Percentiles rank a stretch among this genome's conserved stretches.
Evolutionary conservation across 2,113 vertebrate genomes (phyloP).

Genomic region (Semnopithecus entellus): DNA sequence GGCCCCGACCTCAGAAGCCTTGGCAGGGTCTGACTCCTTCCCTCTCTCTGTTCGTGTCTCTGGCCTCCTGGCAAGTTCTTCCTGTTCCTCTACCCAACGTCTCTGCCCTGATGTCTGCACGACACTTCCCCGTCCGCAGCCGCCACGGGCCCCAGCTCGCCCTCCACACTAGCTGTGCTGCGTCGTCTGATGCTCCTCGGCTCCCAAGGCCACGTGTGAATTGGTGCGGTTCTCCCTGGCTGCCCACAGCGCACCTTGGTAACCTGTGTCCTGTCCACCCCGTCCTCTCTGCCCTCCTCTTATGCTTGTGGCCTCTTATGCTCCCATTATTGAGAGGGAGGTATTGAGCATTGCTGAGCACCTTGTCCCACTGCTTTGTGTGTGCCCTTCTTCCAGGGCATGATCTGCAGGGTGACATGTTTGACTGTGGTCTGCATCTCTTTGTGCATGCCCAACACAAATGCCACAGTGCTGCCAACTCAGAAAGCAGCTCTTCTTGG

Average conservation of each 20-base stretch:
- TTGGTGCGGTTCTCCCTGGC: neutral
- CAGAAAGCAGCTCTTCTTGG: neutral
- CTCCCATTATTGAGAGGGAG: too few relatives aligned
- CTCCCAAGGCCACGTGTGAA: too few relatives aligned
- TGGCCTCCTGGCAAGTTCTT: neutral
- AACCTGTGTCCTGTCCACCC: neutral
- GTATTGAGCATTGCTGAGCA: too few relatives aligned
- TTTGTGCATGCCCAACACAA: neutral
- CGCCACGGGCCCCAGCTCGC: fast-evolving
- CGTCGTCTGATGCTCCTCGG: fast-evolving
- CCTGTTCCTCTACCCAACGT: neutral
- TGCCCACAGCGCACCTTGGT: fast-evolving
- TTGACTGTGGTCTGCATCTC: neutral
- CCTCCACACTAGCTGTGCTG: neutral
- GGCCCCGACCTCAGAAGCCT: neutral
- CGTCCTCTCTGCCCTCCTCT: fast-evolving
- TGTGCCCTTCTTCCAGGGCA: fast-evolving
- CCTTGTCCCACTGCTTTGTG: too few relatives aligned
- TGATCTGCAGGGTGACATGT: fast-evolving
- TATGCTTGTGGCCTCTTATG: too few relatives aligned
- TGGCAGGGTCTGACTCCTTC: neutral
- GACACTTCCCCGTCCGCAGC: neutral
- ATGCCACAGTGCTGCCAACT: fast-evolving
- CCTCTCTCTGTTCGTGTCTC: neutral
- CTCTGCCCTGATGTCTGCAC: neutral